These are phyloP conservation scores for Leucozona laternaria DNA, from an alignment of 2,888 invertebrate species.

Conservation along the genomic window DNA sequence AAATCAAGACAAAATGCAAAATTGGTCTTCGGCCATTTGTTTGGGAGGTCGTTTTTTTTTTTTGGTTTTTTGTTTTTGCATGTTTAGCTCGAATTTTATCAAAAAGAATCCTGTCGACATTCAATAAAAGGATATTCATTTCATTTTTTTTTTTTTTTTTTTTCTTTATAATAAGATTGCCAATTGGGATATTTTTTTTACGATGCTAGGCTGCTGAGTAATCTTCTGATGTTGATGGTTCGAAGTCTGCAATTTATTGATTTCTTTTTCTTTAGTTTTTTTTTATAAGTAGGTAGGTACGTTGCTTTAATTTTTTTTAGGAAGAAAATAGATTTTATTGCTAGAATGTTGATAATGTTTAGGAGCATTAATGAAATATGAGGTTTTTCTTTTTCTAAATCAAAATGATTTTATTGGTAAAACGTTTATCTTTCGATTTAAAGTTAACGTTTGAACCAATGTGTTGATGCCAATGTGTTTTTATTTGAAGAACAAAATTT, in stretches of 20 bases:
- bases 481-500: too few relatives aligned
- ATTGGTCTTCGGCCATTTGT: constrained; percentile 47
- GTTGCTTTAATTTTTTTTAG: constrained; percentile 22
- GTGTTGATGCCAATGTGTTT: too few relatives aligned
- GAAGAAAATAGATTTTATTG: constrained; percentile 56
- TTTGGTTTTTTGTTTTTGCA: constrained; percentile 6
- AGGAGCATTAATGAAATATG: constrained; percentile 41
- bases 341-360: not conserved
- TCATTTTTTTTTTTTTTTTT: not conserved
- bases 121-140: constrained; percentile 50
- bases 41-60: constrained; percentile 11
- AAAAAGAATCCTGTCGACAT: constrained; percentile 42
- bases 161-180: constrained; percentile 20
- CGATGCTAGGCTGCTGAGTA: constrained; percentile 20
- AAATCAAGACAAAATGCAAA: constrained; percentile 53
- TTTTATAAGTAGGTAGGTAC: not conserved
- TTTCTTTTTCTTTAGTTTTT: constrained; percentile 23
- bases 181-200: constrained; percentile 39
- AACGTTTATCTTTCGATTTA: constrained; percentile 25
- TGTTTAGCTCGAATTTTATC: constrained; percentile 31
- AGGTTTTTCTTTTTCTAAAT: constrained; percentile 6
- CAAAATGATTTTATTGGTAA: constrained; percentile 4
- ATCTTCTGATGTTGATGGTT: constrained; percentile 56
- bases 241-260: constrained; percentile 71
- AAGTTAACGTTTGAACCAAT: not conserved